phyloP scores from a whole-genome alignment of 2,888 invertebrate genomes.

The Perithous albicinctus region DNA sequence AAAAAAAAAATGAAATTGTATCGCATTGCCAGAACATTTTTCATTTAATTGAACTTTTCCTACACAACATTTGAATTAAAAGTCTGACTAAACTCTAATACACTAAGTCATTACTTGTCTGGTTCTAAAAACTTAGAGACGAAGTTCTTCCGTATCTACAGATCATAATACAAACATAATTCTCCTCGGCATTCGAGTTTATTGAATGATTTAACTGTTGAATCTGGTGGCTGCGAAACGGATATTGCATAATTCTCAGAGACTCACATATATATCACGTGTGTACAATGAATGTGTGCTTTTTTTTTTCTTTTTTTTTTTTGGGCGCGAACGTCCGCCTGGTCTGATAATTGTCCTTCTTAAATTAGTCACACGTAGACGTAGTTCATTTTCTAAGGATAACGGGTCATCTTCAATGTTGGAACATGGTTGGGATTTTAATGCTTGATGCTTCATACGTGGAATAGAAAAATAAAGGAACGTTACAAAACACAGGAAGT shows the following conservation, averaged over 20 bases:
- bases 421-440: neutral
- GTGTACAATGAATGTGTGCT: neutral
- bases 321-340: conserved; percentile 40
- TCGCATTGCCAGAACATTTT: no score
- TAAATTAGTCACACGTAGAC: conserved; percentile 21
- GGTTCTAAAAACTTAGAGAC: neutral
- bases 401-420: neutral
- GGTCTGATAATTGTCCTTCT: conserved; percentile 35
- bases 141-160: neutral
- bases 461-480: conserved; percentile 3
- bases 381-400: neutral
- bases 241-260: conserved; percentile 42
- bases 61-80: no score
- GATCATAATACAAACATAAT: neutral
- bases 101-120: no score
- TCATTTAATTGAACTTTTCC: no score
- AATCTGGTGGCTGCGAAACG: conserved; percentile 7
- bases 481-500: neutral
- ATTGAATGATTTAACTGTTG: neutral
- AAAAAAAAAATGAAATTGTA: no score
- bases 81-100: no score
- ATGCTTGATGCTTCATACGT: neutral
- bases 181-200: neutral
- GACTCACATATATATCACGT: neutral
- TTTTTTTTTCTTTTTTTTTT: no score